phyloP scores from a whole-genome alignment of 2,888 invertebrate genomes.

The Dryadula phaetusa region DNA sequence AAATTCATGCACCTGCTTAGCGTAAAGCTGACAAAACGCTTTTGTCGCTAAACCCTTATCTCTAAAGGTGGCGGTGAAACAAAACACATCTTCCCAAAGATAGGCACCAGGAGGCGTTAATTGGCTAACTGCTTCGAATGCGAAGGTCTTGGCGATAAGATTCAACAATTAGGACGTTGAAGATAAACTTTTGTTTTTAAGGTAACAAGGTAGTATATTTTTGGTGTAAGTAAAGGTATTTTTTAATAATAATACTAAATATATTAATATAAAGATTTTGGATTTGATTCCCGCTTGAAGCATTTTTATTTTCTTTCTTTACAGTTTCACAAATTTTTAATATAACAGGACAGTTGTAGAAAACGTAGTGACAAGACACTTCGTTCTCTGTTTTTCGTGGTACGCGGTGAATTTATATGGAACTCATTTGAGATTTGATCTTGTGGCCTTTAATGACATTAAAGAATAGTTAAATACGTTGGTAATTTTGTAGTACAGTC shows the following conservation, averaged over 20 bases:
- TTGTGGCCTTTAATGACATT: too few relatives aligned
- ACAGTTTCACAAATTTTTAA: too few relatives aligned
- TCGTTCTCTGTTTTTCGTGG: too few relatives aligned
- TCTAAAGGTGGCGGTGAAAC: slow-evolving; percentile 60
- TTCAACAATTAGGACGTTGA: slow-evolving; percentile 50
- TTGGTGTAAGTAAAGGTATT: not conserved
- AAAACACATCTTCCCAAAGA: slow-evolving; percentile 62
- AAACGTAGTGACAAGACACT: too few relatives aligned
- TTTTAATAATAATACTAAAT: not conserved
- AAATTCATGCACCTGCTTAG: slow-evolving; percentile 63
- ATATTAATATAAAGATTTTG: too few relatives aligned
- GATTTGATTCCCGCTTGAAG: too few relatives aligned
- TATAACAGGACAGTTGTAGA: too few relatives aligned
- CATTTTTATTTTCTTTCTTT: too few relatives aligned
- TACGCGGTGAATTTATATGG: too few relatives aligned
- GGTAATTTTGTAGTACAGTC: too few relatives aligned
- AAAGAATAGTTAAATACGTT: too few relatives aligned
- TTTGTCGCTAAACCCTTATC: slow-evolving; percentile 60
- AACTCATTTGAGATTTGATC: too few relatives aligned
- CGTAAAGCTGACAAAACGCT: slow-evolving; percentile 60
- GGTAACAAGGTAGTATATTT: not conserved
- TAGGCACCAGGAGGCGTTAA: slow-evolving; percentile 65
- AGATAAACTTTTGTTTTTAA: slow-evolving; percentile 13
- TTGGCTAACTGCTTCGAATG: slow-evolving; percentile 54
- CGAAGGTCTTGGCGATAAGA: slow-evolving; percentile 54